Evolutionary conservation across 2,113 vertebrate species (phyloP).

Genomic region (Neolamprologus hecqui): DNA sequence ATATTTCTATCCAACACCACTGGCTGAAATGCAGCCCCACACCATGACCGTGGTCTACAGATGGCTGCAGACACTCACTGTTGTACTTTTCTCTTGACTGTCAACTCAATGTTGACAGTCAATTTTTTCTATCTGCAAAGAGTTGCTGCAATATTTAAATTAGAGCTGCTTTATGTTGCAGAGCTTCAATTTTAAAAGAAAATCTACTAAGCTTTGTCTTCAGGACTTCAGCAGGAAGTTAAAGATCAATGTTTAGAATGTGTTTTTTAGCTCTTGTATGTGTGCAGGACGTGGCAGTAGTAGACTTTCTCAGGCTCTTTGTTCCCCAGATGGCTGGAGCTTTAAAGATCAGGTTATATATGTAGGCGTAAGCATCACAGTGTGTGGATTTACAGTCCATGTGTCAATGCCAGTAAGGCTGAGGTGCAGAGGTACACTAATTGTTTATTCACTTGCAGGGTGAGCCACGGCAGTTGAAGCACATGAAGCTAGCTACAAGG

Average conservation of each 20-base stretch:
- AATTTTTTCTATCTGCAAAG: neutral
- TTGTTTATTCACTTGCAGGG: neutral
- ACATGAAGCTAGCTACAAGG: conserved; percentile 10
- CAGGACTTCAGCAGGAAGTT: neutral
- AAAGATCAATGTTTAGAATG: neutral
- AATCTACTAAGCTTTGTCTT: neutral
- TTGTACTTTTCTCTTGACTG: neutral
- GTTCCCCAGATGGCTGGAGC: conserved; percentile 11
- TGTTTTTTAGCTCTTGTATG: neutral
- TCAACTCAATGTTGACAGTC: neutral
- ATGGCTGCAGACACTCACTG: neutral
- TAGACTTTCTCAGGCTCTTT: conserved; percentile 41
- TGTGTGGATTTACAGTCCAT: conserved; percentile 7
- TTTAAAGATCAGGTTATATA: conserved; percentile 28
- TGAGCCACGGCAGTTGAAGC: neutral
- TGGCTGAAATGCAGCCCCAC: neutral
- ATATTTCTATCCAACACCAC: neutral
- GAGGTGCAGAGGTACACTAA: neutral
- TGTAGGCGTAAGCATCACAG: conserved; percentile 30
- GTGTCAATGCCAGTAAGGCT: neutral
- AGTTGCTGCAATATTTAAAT: neutral
- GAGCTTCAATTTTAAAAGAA: neutral
- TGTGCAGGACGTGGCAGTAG: neutral
- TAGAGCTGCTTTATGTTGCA: neutral
- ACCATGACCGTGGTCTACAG: neutral